Evolutionary conservation across 2,797 vertebrate genomes (phyloP).

Genomic region (Rhinogobio ventralis): DNA sequence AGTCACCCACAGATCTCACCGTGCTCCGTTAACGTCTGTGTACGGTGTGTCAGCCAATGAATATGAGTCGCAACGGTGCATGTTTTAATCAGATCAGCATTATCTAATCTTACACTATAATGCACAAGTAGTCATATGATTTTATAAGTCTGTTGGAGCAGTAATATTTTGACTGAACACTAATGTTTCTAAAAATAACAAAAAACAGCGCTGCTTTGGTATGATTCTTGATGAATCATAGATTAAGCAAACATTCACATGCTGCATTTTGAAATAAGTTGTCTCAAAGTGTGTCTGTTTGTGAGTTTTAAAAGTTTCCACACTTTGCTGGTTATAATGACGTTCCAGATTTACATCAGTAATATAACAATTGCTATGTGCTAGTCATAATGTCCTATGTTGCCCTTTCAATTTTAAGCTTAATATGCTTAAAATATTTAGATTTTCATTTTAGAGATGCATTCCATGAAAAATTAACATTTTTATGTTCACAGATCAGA

Average conservation of each 20-base stretch:
- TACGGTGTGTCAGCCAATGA: not conserved
- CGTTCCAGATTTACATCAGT: not conserved
- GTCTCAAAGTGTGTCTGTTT: not conserved
- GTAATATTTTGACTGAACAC: not conserved
- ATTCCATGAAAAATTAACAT: not conserved
- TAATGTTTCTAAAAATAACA: not conserved
- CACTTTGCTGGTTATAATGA: not conserved
- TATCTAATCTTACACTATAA: conserved; percentile 16
- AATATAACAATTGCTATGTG: not conserved
- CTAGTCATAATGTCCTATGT: not conserved
- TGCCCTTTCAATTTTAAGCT: not conserved
- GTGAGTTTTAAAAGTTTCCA: not conserved
- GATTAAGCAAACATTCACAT: not conserved
- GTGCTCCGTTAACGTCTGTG: not conserved
- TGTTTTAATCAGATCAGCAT: not conserved
- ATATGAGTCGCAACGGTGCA: not conserved
- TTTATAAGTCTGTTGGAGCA: not conserved
- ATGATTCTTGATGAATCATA: conserved; percentile 15
- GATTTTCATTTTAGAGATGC: not conserved
- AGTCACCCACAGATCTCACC: not conserved
- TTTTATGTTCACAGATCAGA: not conserved
- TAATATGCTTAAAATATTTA: not conserved
- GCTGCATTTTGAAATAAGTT: not conserved
- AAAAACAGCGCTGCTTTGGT: not conserved
- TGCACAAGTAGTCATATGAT: not conserved